phyloP scores from a whole-genome alignment of 2,888 invertebrate genomes.

The Drosophila ezoana region DNA sequence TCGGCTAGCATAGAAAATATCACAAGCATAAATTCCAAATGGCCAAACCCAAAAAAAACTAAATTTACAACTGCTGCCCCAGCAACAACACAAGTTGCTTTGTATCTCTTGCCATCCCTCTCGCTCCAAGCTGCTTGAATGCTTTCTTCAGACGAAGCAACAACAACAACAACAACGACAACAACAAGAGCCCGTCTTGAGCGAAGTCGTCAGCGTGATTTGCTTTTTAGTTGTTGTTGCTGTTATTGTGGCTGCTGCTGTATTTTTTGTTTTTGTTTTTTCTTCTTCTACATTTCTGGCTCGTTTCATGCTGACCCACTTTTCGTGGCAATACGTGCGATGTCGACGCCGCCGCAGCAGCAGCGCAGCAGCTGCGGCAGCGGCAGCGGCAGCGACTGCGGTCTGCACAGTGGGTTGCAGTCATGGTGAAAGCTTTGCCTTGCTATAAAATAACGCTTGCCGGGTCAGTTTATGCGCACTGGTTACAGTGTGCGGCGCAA shows the following conservation, averaged over 20 bases:
- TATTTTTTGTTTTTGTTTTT: conserved; percentile 45
- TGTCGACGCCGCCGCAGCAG: conserved; percentile 50
- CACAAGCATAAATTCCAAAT: conserved; percentile 42
- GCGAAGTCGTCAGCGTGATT: conserved; percentile 75
- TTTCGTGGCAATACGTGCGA: conserved; percentile 73
- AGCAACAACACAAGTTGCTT: conserved; percentile 25
- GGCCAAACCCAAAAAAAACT: conserved; percentile 43
- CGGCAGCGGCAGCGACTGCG: conserved; percentile 19
- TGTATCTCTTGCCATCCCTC: conserved; percentile 37
- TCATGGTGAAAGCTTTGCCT: conserved; percentile 53
- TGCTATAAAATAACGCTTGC: conserved; percentile 11
- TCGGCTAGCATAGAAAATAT: neutral
- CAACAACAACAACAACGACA: conserved; percentile 7
- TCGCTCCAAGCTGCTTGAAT: conserved; percentile 24
- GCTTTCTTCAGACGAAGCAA: conserved; percentile 33
- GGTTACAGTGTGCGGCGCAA: conserved; percentile 68
- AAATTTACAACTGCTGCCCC: conserved; percentile 37
- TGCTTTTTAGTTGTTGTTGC: conserved; percentile 62
- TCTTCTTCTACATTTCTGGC: conserved; percentile 66
- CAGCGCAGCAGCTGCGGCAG: neutral
- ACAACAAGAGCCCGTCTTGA: conserved; percentile 35
- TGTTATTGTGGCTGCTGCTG: conserved; percentile 55
- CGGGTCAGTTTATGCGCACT: conserved; percentile 8
- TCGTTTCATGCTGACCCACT: conserved; percentile 80
- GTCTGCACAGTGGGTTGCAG: conserved; percentile 64